Evolutionary conservation across 2,888 invertebrate species (phyloP).

Genomic region (Ochropleura leucogaster): DNA sequence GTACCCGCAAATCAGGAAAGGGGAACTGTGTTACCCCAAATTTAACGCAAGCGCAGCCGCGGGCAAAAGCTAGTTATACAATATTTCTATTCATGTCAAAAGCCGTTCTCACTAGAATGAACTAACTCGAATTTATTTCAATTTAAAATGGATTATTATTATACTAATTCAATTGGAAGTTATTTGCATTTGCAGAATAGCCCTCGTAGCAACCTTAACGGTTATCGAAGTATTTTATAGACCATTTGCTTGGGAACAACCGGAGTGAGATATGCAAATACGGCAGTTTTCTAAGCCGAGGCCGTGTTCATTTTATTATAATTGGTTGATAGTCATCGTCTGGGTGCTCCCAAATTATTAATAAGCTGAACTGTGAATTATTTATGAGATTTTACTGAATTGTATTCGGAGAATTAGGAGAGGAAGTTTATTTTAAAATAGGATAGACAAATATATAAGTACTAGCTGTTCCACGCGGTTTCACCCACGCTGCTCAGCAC

Average conservation of each 20-base stretch:
- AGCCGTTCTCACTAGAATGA: not conserved
- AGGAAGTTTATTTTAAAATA: constrained; percentile 8
- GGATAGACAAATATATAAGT: too few relatives aligned
- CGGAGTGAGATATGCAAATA: constrained; percentile 81
- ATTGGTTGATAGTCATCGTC: constrained; percentile 67
- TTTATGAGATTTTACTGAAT: constrained; percentile 41
- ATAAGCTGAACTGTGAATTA: constrained; percentile 47
- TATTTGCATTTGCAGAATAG: constrained; percentile 62
- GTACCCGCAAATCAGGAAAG: too few relatives aligned
- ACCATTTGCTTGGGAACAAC: constrained; percentile 74
- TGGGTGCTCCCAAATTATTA: constrained; percentile 45
- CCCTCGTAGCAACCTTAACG: constrained; percentile 63
- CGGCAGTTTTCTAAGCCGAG: constrained; percentile 69
- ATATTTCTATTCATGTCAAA: constrained; percentile 1
- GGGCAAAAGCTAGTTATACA: too few relatives aligned
- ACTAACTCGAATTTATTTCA: constrained; percentile 8
- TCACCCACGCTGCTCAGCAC: too few relatives aligned
- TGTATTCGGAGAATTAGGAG: constrained; percentile 23
- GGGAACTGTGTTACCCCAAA: too few relatives aligned
- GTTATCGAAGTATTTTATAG: constrained; percentile 80
- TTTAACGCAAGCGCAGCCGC: too few relatives aligned
- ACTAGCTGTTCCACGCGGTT: too few relatives aligned
- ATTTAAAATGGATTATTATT: constrained; percentile 22
- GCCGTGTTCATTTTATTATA: constrained; percentile 73
- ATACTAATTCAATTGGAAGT: constrained; percentile 45